Evolutionary conservation across 1,140 invertebrate species (phyloP), one percentile per base, ranked within the genome.

Genomic region (Bicyclus anynana): DNA sequence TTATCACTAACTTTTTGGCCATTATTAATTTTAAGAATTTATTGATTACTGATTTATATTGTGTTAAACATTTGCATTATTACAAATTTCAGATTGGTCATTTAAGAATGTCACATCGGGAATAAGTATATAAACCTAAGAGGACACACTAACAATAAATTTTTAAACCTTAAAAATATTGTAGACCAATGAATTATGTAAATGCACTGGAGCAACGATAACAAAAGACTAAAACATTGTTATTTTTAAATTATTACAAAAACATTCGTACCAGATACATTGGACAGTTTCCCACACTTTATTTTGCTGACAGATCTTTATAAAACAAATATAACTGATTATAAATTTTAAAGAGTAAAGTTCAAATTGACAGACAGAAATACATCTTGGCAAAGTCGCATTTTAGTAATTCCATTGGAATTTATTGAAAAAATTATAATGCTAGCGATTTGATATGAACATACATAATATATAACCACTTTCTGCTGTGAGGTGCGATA

Each of bases 11-110:
- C n/a, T n/a, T n/a, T n/a, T n/a, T n/a, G n/a, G n/a, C n/a, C n/a
- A n/a, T n/a, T n/a, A n/a, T n/a, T n/a, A n/a, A n/a, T n/a, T n/a
- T n/a, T n/a, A n/a, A n/a, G n/a, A n/a, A n/a, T n/a, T n/a, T n/a
- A n/a, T n/a, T n/a, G n/a, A n/a, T n/a, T 35, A 51, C 27, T 18
- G 42, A 20, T 12, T 44, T 29, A 61, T 13, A 35, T 23, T 26
- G 29, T 55, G 35, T 29, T 57, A 46, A 52, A 58, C 54, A 47
- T 52, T 59, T 51, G 40, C 53, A 48, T 67, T 59, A 23, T 62
- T 54, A 52, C 53, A 57, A 81, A 77, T 88, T 87, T 79, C 85
- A 88, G 85, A 88, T 87, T 87, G 85, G 85, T 88, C 85, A 75
- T 88, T 88, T 87, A 86, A 87, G 75, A 83, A 76, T 79, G 83